phyloP scores from a whole-genome alignment of 2,888 invertebrate genomes.

The Cyclophora albipunctata region DNA sequence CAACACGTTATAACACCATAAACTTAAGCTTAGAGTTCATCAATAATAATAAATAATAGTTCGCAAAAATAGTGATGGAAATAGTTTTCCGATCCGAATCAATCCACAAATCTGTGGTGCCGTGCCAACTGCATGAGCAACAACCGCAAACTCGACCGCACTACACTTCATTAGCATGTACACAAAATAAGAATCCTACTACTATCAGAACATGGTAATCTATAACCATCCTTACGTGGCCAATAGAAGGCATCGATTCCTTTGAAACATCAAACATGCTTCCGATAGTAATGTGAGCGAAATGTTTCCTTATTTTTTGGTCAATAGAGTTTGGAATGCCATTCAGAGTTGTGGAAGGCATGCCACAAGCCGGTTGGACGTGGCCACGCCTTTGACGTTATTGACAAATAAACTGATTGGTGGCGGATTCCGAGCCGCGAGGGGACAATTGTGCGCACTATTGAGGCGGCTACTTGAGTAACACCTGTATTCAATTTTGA shows the following conservation, averaged over 20 bases:
- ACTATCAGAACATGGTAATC: slow-evolving; percentile 20
- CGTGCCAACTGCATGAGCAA: slow-evolving; percentile 69
- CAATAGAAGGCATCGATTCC: slow-evolving; percentile 32
- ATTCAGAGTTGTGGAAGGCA: not conserved
- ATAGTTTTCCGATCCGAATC: slow-evolving; percentile 20
- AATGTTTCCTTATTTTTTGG: slow-evolving; percentile 21
- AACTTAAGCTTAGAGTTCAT: not conserved
- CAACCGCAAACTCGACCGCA: slow-evolving; percentile 67
- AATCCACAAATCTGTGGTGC: slow-evolving; percentile 56
- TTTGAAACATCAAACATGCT: slow-evolving; percentile 17
- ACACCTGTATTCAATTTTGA: slow-evolving; percentile 24
- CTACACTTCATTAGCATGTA: slow-evolving; percentile 67
- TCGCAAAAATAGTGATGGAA: not conserved
- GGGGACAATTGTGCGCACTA: slow-evolving; percentile 65
- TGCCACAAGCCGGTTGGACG: slow-evolving; percentile 21
- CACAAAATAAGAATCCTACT: slow-evolving; percentile 60
- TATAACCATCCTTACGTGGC: slow-evolving; percentile 31
- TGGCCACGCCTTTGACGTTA: slow-evolving; percentile 53
- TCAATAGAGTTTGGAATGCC: slow-evolving; percentile 16
- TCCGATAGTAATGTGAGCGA: slow-evolving; percentile 13
- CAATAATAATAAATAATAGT: not conserved
- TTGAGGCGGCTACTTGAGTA: slow-evolving; percentile 45
- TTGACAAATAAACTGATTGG: slow-evolving; percentile 66
- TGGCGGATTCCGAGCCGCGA: slow-evolving; percentile 36
- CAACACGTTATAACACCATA: slow-evolving; percentile 6